Evolutionary conservation across 1,140 invertebrate species (phyloP).

Genomic region (Leptinotarsa undecemlineata): DNA sequence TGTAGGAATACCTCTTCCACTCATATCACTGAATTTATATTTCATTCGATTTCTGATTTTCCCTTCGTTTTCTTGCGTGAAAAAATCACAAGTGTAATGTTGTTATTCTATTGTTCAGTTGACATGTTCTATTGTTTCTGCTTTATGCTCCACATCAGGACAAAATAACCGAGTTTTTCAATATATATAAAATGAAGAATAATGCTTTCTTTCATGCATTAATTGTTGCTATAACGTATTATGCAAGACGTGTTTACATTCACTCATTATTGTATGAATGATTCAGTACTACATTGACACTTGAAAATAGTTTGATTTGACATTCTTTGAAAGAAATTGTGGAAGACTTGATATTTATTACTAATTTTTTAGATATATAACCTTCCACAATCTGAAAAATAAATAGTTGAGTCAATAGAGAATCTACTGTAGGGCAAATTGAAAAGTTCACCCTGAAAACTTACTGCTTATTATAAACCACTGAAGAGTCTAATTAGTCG

Average conservation of each 20-base stretch:
- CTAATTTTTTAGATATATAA: no score
- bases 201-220: slow-evolving; percentile 10
- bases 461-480: no score
- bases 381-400: no score
- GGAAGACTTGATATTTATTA: no score
- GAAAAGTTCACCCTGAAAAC: no score
- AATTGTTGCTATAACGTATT: not conserved
- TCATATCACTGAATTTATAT: not conserved
- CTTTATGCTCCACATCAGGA: slow-evolving; percentile 35
- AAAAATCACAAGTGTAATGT: slow-evolving; percentile 24
- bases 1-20: not conserved
- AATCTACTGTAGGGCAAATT: no score
- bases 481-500: no score
- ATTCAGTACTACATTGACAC: not conserved
- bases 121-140: slow-evolving; percentile 44
- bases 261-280: not conserved
- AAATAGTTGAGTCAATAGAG: no score
- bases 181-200: not conserved
- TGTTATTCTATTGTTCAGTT: slow-evolving; percentile 40
- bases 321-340: not conserved
- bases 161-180: not conserved
- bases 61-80: slow-evolving; percentile 15
- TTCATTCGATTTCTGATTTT: not conserved
- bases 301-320: not conserved
- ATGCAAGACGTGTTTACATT: not conserved